A percentile compares a stretch with the other conserved stretches of the same genome.
These are phyloP conservation scores for Menidia beryllina DNA, from an alignment of 2,113 vertebrate genomes.

Conservation along the genomic window DNA sequence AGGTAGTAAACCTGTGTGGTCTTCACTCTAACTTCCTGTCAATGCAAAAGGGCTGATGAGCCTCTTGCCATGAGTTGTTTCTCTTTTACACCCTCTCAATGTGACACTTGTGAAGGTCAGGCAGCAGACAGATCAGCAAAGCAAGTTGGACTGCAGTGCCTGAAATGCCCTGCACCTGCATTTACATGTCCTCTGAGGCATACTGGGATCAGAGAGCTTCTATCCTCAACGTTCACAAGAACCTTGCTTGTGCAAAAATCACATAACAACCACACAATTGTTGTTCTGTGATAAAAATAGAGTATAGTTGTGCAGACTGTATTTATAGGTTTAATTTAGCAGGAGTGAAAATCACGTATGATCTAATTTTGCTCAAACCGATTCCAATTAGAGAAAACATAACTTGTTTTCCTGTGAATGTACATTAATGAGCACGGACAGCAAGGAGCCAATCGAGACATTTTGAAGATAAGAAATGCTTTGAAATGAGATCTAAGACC, in stretches of 20 bases:
- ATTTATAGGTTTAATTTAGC: not conserved
- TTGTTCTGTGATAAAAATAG: not conserved
- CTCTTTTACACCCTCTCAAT: slow-evolving; percentile 54
- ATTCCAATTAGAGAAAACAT: slow-evolving; percentile 11
- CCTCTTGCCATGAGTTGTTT: slow-evolving; percentile 44
- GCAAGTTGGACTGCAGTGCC: slow-evolving; percentile 56
- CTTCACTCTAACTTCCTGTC: slow-evolving; percentile 17
- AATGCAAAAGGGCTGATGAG: slow-evolving; percentile 37
- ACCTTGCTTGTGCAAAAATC: not conserved
- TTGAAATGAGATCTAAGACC: slow-evolving; percentile 2
- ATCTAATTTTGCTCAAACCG: not conserved
- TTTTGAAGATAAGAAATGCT: not conserved
- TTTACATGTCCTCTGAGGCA: slow-evolving; percentile 50
- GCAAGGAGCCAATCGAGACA: not conserved
- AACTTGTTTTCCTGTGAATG: not conserved
- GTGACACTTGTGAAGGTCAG: slow-evolving; percentile 86
- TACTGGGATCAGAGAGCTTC: slow-evolving; percentile 31
- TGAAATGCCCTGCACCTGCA: slow-evolving; percentile 62
- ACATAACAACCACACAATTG: slow-evolving; percentile 6
- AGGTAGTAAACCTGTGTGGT: not conserved
- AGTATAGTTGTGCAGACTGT: not conserved
- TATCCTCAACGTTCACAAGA: slow-evolving; percentile 20
- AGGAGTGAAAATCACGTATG: slow-evolving; percentile 3
- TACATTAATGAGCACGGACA: not conserved
- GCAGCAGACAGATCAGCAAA: slow-evolving; percentile 69